These are phyloP conservation scores for Gobio occitaniae DNA, from an alignment of 2,797 vertebrate genomes.

Conservation along the genomic window DNA sequence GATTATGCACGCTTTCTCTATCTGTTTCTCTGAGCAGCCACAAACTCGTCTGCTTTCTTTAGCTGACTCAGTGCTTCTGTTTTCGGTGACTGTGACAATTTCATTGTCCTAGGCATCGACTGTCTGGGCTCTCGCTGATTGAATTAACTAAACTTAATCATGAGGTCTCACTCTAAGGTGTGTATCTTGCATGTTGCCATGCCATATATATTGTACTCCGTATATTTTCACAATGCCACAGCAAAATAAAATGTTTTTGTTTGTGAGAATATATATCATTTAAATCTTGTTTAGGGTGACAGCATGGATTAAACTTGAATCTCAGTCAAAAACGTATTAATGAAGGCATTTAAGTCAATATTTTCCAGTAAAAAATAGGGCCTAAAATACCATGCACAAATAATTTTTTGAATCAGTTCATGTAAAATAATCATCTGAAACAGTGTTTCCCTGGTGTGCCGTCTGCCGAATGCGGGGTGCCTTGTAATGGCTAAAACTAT, in stretches of 20 bases:
- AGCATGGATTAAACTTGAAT: too few relatives aligned
- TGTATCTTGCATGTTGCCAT: conserved; percentile 35
- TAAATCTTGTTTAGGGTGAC: too few relatives aligned
- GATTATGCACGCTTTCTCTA: conserved; percentile 28
- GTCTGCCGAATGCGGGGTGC: too few relatives aligned
- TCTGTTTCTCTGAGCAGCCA: conserved; percentile 1
- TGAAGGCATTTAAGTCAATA: neutral
- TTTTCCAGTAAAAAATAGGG: neutral
- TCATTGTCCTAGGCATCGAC: conserved; percentile 20
- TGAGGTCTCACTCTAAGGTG: conserved; percentile 13
- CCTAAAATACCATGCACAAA: neutral
- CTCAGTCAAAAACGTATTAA: too few relatives aligned
- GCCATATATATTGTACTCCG: conserved; percentile 14
- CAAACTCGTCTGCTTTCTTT: conserved; percentile 12
- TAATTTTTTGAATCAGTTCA: neutral
- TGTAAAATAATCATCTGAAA: neutral
- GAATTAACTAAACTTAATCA: conserved; percentile 42
- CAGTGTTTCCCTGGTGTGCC: too few relatives aligned
- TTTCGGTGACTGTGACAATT: conserved; percentile 35
- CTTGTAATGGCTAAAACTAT: too few relatives aligned
- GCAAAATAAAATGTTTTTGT: too few relatives aligned
- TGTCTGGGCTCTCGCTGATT: conserved; percentile 36
- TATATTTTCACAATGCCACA: neutral
- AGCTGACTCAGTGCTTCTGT: conserved; percentile 25
- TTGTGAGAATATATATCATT: too few relatives aligned